phyloP scores from a whole-genome alignment of 2,888 invertebrate genomes.

The Pheosia gnoma region DNA sequence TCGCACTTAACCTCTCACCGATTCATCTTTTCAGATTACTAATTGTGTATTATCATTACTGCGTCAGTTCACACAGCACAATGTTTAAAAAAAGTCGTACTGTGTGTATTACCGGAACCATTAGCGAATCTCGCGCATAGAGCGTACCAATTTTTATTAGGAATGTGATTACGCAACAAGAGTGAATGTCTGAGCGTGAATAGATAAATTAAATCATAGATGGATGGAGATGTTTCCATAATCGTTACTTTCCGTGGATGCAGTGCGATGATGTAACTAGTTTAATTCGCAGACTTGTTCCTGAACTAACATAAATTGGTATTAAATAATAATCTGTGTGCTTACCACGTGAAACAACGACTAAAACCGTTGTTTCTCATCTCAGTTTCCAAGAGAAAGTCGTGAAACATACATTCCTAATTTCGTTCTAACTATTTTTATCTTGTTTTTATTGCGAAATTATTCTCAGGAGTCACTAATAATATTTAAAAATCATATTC shows the following conservation, averaged over 20 bases:
- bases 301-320: slow-evolving; percentile 39
- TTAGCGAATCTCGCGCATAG: slow-evolving; percentile 49
- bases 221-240: slow-evolving; percentile 30
- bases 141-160: slow-evolving; percentile 36
- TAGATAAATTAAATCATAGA: slow-evolving; percentile 37
- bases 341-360: slow-evolving; percentile 30
- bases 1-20: slow-evolving; percentile 34
- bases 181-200: slow-evolving; percentile 48
- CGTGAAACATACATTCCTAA: slow-evolving; percentile 37
- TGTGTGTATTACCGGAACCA: slow-evolving; percentile 42
- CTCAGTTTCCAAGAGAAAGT: slow-evolving; percentile 55
- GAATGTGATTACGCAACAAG: slow-evolving; percentile 54
- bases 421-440: slow-evolving; percentile 25
- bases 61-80: background rate
- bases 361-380: slow-evolving; percentile 42
- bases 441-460: slow-evolving; percentile 39
- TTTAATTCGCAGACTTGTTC: slow-evolving; percentile 6
- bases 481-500: background rate
- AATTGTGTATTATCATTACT: slow-evolving; percentile 3
- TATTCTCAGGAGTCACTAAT: slow-evolving; percentile 30
- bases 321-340: slow-evolving; percentile 43
- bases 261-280: slow-evolving; percentile 26
- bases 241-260: slow-evolving; percentile 39
- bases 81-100: background rate
- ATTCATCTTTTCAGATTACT: slow-evolving; percentile 5